A percentile compares a stretch with the other conserved stretches of the same genome.
phyloP scores from a whole-genome alignment of 2,113 vertebrate genomes.

The Lipophrys pholis region DNA sequence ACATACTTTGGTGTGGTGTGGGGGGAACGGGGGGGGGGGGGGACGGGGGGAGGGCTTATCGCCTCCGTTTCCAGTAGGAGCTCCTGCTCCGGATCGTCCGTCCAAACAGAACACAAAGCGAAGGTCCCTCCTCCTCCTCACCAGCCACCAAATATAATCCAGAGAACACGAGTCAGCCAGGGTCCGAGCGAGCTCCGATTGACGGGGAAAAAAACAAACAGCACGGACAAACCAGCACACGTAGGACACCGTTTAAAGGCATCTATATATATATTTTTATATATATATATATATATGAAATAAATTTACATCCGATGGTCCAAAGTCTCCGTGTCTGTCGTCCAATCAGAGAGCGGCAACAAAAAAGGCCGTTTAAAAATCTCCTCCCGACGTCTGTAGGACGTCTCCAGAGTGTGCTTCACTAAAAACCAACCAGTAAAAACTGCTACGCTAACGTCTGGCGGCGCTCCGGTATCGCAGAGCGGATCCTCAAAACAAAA shows the following conservation, averaged over 20 bases:
- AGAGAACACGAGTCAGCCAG: no score
- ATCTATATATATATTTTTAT: slow-evolving; percentile 14
- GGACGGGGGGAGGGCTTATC: no score
- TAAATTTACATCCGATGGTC: slow-evolving; percentile 74
- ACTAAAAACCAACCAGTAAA: slow-evolving; percentile 60
- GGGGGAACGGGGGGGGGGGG: slow-evolving; percentile 49
- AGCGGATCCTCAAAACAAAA: slow-evolving; percentile 73
- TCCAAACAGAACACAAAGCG: slow-evolving; percentile 33
- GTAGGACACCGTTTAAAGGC: slow-evolving; percentile 41
- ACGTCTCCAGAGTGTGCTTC: slow-evolving; percentile 66
- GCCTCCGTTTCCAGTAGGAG: slow-evolving; percentile 52
- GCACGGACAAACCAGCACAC: slow-evolving; percentile 76
- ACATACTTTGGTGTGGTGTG: slow-evolving; percentile 87
- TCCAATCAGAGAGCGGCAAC: slow-evolving; percentile 62
- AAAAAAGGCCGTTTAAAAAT: slow-evolving; percentile 65
- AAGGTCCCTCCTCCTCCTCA: no score
- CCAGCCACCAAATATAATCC: no score
- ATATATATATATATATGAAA: slow-evolving; percentile 57
- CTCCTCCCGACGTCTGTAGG: slow-evolving; percentile 55
- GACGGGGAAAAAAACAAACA: slow-evolving; percentile 49
- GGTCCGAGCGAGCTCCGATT: slow-evolving; percentile 54
- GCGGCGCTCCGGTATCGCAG: slow-evolving; percentile 68
- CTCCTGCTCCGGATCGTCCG: slow-evolving; percentile 2
- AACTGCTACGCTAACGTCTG: slow-evolving; percentile 18
- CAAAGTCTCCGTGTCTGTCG: slow-evolving; percentile 3